A percentile compares a stretch with the other conserved stretches of the same genome.
phyloP scores from a whole-genome alignment of 2,797 vertebrate species.

The Rhinoraja longicauda region DNA sequence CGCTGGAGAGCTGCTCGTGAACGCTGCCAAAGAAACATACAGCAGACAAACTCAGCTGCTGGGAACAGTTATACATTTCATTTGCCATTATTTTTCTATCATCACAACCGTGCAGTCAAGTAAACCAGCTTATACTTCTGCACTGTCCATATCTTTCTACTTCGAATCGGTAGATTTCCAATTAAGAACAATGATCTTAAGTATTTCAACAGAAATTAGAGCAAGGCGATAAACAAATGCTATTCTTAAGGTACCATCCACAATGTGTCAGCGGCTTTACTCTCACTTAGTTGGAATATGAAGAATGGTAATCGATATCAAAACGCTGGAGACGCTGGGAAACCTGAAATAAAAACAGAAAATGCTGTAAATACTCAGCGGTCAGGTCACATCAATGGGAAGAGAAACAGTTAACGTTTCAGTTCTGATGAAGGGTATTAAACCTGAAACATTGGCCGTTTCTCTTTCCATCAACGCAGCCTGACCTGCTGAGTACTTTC shows the following conservation, averaged over 20 bases:
- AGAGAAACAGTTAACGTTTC: no score
- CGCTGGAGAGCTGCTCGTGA: conserved; percentile 96
- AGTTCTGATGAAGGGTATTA: no score
- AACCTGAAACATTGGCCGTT: no score
- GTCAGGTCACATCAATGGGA: no score
- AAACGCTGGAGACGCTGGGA: no score
- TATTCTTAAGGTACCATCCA: not conserved
- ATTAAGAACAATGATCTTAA: not conserved
- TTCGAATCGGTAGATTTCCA: not conserved
- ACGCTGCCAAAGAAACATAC: conserved; percentile 61
- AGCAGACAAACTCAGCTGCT: not conserved
- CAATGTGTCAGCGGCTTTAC: not conserved
- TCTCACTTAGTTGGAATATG: not conserved
- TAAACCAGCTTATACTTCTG: not conserved
- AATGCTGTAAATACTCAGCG: no score
- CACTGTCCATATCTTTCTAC: not conserved
- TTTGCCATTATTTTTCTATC: not conserved
- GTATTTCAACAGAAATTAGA: not conserved
- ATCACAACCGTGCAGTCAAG: not conserved
- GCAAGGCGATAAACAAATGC: not conserved
- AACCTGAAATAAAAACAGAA: no score
- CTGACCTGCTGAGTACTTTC: no score
- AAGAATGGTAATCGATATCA: not conserved
- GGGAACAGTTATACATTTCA: no score
- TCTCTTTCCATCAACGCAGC: no score